A percentile compares a stretch with the other conserved stretches of the same genome.
These are phyloP conservation scores for Machimus rusticus DNA, from an alignment of 2,888 invertebrate genomes.

Conservation along the genomic window DNA sequence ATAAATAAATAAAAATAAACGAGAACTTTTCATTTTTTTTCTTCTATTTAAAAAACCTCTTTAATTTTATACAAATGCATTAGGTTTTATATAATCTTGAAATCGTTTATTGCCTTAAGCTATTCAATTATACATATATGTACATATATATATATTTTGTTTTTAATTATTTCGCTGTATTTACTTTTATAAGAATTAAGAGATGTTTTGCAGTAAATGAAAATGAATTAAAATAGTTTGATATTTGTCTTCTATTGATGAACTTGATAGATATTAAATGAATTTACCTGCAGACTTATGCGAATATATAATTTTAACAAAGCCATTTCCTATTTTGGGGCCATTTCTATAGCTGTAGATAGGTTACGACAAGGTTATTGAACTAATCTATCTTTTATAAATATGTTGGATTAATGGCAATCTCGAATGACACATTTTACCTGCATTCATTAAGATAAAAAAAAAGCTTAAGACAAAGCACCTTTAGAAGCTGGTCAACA, in stretches of 20 bases:
- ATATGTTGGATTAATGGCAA: not conserved
- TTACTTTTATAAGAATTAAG: no score
- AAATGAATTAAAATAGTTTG: no score
- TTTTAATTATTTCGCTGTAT: no score
- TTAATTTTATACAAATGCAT: not conserved
- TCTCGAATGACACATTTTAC: not conserved
- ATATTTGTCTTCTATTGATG: no score
- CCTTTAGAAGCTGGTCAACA: not conserved
- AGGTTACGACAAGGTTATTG: not conserved
- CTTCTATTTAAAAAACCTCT: no score
- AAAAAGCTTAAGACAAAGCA: not conserved
- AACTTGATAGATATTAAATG: no score
- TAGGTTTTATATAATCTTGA: not conserved
- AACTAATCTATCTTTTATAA: not conserved
- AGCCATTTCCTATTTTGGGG: not conserved
- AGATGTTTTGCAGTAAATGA: no score
- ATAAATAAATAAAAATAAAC: no score
- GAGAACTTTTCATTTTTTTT: no score
- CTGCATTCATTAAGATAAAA: not conserved
- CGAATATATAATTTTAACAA: not conserved
- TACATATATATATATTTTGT: no score
- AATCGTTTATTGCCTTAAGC: not conserved
- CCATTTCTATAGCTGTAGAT: not conserved
- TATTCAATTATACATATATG: not conserved
- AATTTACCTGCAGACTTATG: not conserved